phyloP scores from a whole-genome alignment of 1,140 invertebrate species.

The Achatina immaculata region DNA sequence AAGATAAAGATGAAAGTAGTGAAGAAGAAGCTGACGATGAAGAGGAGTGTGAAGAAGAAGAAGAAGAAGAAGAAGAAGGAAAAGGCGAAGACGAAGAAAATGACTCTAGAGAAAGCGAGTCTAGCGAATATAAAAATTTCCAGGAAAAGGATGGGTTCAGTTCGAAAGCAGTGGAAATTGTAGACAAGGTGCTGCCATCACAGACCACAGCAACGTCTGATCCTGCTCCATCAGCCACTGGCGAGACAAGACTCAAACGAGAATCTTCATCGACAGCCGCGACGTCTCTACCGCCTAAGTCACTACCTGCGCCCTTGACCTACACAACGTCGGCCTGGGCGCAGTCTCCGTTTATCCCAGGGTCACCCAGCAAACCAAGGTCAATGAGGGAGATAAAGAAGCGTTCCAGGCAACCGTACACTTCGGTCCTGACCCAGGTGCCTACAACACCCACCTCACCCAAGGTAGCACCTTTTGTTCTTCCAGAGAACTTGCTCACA shows the following conservation, averaged over 20 bases:
- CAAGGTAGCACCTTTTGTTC: conserved; percentile 40
- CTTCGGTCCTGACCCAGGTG: conserved; percentile 37
- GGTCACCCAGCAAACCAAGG: conserved; percentile 22
- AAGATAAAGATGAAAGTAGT: conserved; percentile 10
- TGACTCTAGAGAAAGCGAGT: not conserved
- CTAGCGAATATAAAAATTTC: not conserved
- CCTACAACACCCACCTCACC: conserved; percentile 31
- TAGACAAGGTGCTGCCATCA: not conserved
- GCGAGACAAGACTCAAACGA: too few relatives aligned
- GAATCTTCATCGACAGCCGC: too few relatives aligned
- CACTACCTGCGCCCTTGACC: not conserved
- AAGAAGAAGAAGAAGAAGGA: not conserved
- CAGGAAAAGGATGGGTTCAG: not conserved
- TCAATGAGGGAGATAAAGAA: conserved; percentile 43
- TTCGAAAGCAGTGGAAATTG: not conserved
- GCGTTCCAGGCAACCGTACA: conserved; percentile 35
- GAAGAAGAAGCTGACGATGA: conserved; percentile 2
- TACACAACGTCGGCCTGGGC: not conserved
- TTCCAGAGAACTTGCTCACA: conserved; percentile 40
- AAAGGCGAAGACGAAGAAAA: conserved; percentile 6
- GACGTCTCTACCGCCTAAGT: not conserved
- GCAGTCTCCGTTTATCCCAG: conserved; percentile 25
- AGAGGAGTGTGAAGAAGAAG: not conserved
- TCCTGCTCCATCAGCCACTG: not conserved
- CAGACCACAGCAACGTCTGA: not conserved